phyloP scores from a whole-genome alignment of 2,113 vertebrate species.

The Pitta sordida region DNA sequence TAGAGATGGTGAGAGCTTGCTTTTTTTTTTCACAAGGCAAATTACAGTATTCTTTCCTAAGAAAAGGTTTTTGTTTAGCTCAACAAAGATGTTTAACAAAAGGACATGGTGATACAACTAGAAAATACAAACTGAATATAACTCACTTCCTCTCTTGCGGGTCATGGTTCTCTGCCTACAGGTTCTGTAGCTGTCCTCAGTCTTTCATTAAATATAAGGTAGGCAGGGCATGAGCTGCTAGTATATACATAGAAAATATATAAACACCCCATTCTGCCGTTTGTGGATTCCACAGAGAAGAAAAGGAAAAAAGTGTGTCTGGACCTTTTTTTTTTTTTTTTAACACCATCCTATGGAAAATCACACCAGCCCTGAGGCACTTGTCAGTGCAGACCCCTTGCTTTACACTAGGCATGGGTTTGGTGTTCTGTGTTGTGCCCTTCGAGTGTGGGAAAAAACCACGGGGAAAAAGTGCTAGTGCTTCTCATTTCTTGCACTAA shows the following conservation, averaged over 20 bases:
- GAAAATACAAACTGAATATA: not conserved
- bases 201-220: not conserved
- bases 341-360: not conserved
- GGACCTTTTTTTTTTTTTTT: not conserved
- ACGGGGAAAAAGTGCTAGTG: not conserved
- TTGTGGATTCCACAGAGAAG: not conserved
- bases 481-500: constrained; percentile 15
- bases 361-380: not conserved
- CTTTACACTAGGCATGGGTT: not conserved
- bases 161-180: not conserved
- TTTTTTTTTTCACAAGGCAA: not conserved
- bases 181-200: not conserved
- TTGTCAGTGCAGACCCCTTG: not conserved
- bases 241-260: not conserved
- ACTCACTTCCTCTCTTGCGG: not conserved
- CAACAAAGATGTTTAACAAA: not conserved
- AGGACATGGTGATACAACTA: not conserved
- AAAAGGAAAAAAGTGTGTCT: not conserved
- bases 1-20: not conserved
- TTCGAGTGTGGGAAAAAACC: not conserved
- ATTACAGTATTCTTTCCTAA: not conserved
- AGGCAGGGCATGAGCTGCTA: not conserved
- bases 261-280: not conserved
- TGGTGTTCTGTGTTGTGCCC: not conserved
- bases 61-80: not conserved